A percentile compares a stretch with the other conserved stretches of the same genome.
phyloP scores from a whole-genome alignment of 2,797 vertebrate species.

The Xenops minutus region DNA sequence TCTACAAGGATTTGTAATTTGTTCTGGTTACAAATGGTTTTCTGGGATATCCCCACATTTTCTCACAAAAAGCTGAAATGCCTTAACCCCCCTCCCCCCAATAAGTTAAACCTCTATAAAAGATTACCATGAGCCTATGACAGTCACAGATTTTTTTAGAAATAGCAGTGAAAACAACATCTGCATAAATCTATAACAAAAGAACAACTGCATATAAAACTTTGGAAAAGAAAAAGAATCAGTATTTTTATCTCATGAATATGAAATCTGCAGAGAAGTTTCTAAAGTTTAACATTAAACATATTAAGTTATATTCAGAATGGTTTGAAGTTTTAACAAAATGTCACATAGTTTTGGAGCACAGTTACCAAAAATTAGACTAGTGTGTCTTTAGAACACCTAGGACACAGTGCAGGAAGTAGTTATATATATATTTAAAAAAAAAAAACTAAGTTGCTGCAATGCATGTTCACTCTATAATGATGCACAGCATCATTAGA shows the following conservation, averaged over 20 bases:
- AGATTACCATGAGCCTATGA: constrained; percentile 63
- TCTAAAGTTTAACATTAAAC: constrained; percentile 28
- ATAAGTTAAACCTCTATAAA: constrained; percentile 75
- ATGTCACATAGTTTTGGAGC: neutral
- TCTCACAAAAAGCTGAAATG: constrained; percentile 59
- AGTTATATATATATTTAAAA: neutral
- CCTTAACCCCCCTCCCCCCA: constrained; percentile 56
- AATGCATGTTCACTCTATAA: neutral
- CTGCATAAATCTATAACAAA: constrained; percentile 40
- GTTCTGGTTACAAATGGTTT: constrained; percentile 46
- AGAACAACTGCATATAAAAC: constrained; percentile 71
- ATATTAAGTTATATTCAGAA: constrained; percentile 26
- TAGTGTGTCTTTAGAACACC: neutral
- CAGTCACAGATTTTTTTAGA: constrained; percentile 67
- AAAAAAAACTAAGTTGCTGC: neutral
- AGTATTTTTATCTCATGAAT: constrained; percentile 40
- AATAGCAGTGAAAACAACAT: constrained; percentile 69
- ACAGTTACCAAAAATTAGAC: constrained; percentile 8
- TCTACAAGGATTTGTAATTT: neutral
- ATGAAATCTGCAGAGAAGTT: constrained; percentile 48
- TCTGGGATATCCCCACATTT: constrained; percentile 53
- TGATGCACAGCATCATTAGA: constrained; percentile 47
- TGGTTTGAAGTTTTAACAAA: constrained; percentile 35
- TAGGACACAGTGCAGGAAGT: neutral
- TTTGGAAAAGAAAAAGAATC: constrained; percentile 19